Evolutionary conservation across 2,797 vertebrate species (phyloP).

Genomic region (Neostethus bicornis): DNA sequence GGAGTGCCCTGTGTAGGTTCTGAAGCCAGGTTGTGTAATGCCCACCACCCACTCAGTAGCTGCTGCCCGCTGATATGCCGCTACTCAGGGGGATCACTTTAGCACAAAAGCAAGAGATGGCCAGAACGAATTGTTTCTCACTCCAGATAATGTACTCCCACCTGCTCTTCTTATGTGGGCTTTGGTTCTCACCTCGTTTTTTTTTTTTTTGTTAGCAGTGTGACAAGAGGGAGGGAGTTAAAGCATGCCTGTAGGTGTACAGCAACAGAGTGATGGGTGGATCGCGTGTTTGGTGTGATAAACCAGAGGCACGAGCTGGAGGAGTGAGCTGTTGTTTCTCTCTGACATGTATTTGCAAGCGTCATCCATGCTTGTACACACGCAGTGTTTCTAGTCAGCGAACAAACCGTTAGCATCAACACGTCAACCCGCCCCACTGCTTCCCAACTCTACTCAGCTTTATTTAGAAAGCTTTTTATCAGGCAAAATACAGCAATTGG

Average conservation of each 20-base stretch:
- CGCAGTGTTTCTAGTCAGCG: slow-evolving; percentile 22
- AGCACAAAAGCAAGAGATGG: slow-evolving; percentile 63
- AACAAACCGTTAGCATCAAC: slow-evolving; percentile 37
- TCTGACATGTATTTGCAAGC: slow-evolving; percentile 34
- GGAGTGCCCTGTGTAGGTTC: slow-evolving; percentile 78
- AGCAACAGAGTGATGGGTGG: slow-evolving; percentile 48
- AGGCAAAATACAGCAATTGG: too few relatives aligned
- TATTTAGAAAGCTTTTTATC: too few relatives aligned
- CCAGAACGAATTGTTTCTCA: slow-evolving; percentile 76
- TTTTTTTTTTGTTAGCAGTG: slow-evolving; percentile 56
- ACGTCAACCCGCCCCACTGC: slow-evolving; percentile 31
- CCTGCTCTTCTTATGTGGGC: slow-evolving; percentile 77
- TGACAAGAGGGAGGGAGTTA: slow-evolving; percentile 64
- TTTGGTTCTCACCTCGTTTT: slow-evolving; percentile 66
- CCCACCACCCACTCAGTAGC: slow-evolving; percentile 73
- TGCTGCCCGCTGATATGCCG: slow-evolving; percentile 71
- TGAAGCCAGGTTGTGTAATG: slow-evolving; percentile 80
- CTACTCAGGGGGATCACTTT: slow-evolving; percentile 74
- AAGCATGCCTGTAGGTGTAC: slow-evolving; percentile 62
- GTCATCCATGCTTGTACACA: neutral
- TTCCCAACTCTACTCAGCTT: too few relatives aligned
- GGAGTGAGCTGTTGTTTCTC: slow-evolving; percentile 39
- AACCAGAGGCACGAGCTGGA: slow-evolving; percentile 37
- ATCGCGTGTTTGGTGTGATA: slow-evolving; percentile 50
- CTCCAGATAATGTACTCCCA: slow-evolving; percentile 80